Evolutionary conservation across 2,113 vertebrate genomes (phyloP).

Genomic region (Glaucidium brasilianum): DNA sequence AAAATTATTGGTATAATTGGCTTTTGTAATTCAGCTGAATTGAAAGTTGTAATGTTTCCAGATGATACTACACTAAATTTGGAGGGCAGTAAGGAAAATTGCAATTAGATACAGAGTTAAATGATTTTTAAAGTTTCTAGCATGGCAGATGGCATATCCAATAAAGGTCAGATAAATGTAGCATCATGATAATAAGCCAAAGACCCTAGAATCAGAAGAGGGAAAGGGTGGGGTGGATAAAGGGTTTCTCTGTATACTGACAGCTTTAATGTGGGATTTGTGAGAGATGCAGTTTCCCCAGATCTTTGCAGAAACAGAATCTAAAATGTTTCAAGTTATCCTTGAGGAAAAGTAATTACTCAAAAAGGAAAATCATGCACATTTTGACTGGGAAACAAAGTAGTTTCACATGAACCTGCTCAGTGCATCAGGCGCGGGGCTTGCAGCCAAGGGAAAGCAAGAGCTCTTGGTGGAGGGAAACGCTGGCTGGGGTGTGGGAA

Average conservation of each 20-base stretch:
- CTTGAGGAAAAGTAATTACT: not conserved
- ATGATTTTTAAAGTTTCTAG: constrained; percentile 18
- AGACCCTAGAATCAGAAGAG: not conserved
- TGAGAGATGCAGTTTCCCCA: not conserved
- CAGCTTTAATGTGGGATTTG: not conserved
- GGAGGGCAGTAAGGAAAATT: constrained; percentile 24
- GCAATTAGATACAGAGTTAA: constrained; percentile 31
- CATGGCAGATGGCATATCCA: constrained; percentile 6
- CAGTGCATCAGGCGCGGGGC: not conserved
- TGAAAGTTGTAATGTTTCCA: not conserved
- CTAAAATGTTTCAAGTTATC: not conserved
- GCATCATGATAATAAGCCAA: not conserved
- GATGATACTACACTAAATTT: constrained; percentile 1
- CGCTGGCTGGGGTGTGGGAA: accelerated
- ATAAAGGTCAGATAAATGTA: constrained; percentile 38
- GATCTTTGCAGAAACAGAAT: not conserved
- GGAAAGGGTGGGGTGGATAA: not conserved
- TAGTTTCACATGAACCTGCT: not conserved
- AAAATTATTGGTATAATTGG: not conserved
- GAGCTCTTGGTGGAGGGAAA: accelerated
- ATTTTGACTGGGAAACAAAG: not conserved
- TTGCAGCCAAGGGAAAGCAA: not conserved
- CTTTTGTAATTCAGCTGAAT: constrained; percentile 21
- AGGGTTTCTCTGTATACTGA: not conserved
- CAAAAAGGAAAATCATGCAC: not conserved